phyloP scores from a whole-genome alignment of 2,113 vertebrate genomes.

The Alethe castanea region DNA sequence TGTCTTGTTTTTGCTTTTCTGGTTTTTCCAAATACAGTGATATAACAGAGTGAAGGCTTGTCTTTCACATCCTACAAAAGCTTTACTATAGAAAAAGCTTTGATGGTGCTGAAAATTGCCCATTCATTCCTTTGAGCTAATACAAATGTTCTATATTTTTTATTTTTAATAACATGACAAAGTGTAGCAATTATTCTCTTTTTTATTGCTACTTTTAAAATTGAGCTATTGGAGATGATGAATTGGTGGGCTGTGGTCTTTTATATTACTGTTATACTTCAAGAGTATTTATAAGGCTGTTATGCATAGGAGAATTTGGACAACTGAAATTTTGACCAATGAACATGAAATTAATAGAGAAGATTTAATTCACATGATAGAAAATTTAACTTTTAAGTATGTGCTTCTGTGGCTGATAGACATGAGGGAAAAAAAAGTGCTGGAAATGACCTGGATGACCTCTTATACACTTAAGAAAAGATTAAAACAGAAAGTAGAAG shows the following conservation, averaged over 20 bases:
- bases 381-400: background rate
- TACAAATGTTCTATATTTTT: background rate
- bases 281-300: background rate
- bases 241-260: background rate
- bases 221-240: background rate
- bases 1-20: background rate
- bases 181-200: background rate
- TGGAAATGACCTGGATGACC: background rate
- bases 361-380: background rate
- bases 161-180: background rate
- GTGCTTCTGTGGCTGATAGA: background rate
- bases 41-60: background rate
- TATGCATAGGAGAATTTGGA: background rate
- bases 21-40: background rate
- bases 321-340: background rate
- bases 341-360: background rate
- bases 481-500: background rate
- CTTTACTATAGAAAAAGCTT: background rate
- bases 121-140: background rate
- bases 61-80: background rate
- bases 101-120: background rate
- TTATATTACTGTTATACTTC: background rate
- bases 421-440: background rate
- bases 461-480: background rate
- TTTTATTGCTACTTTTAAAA: background rate